Conservation (phyloP, 1,140 invertebrate species). For the Euglossa dilemma region DNA sequence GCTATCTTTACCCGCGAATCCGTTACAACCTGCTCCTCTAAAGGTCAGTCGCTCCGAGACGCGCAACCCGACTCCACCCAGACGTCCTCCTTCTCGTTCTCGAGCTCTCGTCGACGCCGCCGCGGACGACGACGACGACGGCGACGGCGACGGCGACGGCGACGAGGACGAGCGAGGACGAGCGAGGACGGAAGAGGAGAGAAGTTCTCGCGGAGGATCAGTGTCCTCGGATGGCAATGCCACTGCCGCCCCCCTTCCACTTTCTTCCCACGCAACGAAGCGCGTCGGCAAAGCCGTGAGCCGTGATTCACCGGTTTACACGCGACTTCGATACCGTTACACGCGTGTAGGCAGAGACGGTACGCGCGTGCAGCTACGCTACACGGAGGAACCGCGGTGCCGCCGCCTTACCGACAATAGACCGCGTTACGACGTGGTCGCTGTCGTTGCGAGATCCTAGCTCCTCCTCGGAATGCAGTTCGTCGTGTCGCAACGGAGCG, state of each 20-base stretch:
- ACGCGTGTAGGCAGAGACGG: slow-evolving; percentile 57
- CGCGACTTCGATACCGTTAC: slow-evolving; percentile 68
- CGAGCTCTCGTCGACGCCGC: neutral
- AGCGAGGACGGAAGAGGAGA: slow-evolving; percentile 16
- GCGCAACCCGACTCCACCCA: slow-evolving; percentile 32
- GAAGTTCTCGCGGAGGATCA: slow-evolving; percentile 35
- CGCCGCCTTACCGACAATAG: slow-evolving; percentile 4
- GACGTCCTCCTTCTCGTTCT: neutral
- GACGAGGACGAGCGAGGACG: no score
- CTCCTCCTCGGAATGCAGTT: slow-evolving; percentile 70
- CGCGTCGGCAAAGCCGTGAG: slow-evolving; percentile 24
- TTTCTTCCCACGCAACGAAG: slow-evolving; percentile 58
- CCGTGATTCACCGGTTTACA: slow-evolving; percentile 70
- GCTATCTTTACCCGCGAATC: slow-evolving; percentile 38
- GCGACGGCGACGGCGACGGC: neutral
- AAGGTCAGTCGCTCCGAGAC: slow-evolving; percentile 49
- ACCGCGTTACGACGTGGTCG: slow-evolving; percentile 35
- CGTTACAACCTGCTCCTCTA: slow-evolving; percentile 55
- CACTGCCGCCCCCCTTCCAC: slow-evolving; percentile 25
- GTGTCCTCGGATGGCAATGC: slow-evolving; percentile 42
- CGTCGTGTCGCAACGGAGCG: slow-evolving; percentile 50
- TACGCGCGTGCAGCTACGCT: slow-evolving; percentile 42
- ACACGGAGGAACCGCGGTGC: slow-evolving; percentile 14
- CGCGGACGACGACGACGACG: neutral
- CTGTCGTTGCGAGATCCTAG: slow-evolving; percentile 53